phyloP scores from a whole-genome alignment of 2,113 vertebrate species.

The Lepidothrix coronata region DNA sequence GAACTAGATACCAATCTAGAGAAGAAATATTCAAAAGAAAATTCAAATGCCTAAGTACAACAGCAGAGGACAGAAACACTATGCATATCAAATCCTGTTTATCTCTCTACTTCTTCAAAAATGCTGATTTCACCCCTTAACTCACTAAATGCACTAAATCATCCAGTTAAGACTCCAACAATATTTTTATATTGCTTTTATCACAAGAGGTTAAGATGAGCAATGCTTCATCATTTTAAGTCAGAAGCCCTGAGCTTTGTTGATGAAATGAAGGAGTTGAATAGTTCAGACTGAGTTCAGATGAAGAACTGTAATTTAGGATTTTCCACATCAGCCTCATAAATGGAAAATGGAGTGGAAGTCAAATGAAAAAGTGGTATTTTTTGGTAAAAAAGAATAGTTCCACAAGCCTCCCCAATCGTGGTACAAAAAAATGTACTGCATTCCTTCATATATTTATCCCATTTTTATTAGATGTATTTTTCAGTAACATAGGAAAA shows the following conservation, averaged over 20 bases:
- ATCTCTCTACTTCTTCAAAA: neutral
- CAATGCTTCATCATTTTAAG: neutral
- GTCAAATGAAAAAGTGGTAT: neutral
- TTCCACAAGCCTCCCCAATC: neutral
- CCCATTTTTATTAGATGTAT: neutral
- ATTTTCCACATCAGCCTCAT: neutral
- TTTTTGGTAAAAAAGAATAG: neutral
- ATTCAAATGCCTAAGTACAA: neutral
- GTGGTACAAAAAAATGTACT: neutral
- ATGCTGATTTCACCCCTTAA: neutral
- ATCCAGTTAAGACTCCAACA: slow-evolving; percentile 8
- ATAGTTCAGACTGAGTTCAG: slow-evolving; percentile 32
- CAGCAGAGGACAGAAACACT: neutral
- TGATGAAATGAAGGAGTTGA: slow-evolving; percentile 32
- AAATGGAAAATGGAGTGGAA: neutral
- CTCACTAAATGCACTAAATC: slow-evolving; percentile 9
- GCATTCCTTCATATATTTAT: neutral
- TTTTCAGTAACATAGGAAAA: neutral
- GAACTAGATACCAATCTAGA: neutral
- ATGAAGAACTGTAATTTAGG: neutral
- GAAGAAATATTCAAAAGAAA: neutral
- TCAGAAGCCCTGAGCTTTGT: neutral
- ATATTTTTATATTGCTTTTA: slow-evolving; percentile 31
- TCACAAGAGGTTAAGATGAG: slow-evolving; percentile 21
- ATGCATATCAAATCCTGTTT: neutral